Evolutionary conservation across 2,797 vertebrate species (phyloP).

Genomic region (Rhinoraja longicauda): DNA sequence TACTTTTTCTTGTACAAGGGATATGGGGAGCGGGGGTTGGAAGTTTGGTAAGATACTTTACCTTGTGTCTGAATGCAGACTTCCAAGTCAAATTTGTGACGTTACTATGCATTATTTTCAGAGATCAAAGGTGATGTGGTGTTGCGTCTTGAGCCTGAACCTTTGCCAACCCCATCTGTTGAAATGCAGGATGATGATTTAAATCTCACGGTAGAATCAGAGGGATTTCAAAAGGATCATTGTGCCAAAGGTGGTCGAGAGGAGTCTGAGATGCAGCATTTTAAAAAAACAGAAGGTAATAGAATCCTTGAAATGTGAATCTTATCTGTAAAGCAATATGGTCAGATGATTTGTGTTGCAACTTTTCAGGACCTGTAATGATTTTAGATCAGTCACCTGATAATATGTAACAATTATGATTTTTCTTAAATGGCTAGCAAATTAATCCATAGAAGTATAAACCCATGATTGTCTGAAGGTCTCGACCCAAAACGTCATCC

Average conservation of each 20-base stretch:
- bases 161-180: slow-evolving; percentile 63
- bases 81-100: background rate
- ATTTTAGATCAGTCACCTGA: too few relatives aligned
- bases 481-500: too few relatives aligned
- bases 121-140: slow-evolving; percentile 76
- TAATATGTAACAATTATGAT: too few relatives aligned
- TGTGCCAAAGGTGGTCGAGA: slow-evolving; percentile 39
- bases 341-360: background rate
- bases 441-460: too few relatives aligned
- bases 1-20: background rate
- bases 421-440: too few relatives aligned
- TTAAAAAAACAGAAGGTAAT: background rate
- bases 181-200: slow-evolving; percentile 71
- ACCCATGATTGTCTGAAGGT: too few relatives aligned
- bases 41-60: too few relatives aligned
- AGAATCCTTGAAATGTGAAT: background rate
- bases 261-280: background rate
- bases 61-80: background rate
- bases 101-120: slow-evolving; percentile 48
- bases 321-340: background rate
- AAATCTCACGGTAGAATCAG: slow-evolving; percentile 73
- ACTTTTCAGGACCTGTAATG: too few relatives aligned
- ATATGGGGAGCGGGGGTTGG: too few relatives aligned
- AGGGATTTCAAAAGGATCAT: slow-evolving; percentile 40
- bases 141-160: slow-evolving; percentile 75